Conservation (phyloP, 2,888 invertebrate genomes). For the Tubulanus polymorphus region DNA sequence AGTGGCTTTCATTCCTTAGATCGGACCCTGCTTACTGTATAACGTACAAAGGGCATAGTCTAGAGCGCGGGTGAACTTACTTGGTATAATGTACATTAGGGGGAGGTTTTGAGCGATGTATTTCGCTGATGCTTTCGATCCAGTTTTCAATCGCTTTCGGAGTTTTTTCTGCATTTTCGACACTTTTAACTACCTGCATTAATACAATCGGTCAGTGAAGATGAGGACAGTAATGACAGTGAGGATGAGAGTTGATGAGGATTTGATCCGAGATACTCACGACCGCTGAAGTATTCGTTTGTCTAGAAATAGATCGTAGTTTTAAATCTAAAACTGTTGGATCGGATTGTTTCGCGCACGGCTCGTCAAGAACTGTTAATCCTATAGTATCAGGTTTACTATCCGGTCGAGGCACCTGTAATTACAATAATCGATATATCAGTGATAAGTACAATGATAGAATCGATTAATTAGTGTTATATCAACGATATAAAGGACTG, state of each 20-base stretch:
- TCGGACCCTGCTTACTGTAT: too few species aligned
- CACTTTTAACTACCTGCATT: conserved; percentile 64
- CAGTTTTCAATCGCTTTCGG: conserved; percentile 90
- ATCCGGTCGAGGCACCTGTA: conserved; percentile 67
- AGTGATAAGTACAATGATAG: too few species aligned
- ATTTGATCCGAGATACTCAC: conserved; percentile 49
- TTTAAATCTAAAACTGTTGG: conserved; percentile 73
- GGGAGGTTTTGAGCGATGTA: conserved; percentile 85
- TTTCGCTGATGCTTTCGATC: conserved; percentile 90
- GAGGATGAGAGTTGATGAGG: too few species aligned
- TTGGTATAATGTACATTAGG: conserved; percentile 76
- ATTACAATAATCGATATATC: conserved; percentile 1
- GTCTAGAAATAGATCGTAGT: conserved; percentile 69
- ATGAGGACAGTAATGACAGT: not conserved
- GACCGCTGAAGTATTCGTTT: conserved; percentile 63
- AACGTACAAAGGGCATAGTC: too few species aligned
- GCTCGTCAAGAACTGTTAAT: conserved; percentile 84
- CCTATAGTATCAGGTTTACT: conserved; percentile 64
- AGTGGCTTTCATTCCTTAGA: too few species aligned
- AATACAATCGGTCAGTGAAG: not conserved
- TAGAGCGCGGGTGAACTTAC: too few species aligned
- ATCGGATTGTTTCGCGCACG: conserved; percentile 87
- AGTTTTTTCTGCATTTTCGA: conserved; percentile 73
- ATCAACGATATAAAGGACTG: too few species aligned
- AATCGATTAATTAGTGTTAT: too few species aligned